Base-by-base conservation (phyloP, 2,888 invertebrate genomes). In the Rapana venosa region DNA sequence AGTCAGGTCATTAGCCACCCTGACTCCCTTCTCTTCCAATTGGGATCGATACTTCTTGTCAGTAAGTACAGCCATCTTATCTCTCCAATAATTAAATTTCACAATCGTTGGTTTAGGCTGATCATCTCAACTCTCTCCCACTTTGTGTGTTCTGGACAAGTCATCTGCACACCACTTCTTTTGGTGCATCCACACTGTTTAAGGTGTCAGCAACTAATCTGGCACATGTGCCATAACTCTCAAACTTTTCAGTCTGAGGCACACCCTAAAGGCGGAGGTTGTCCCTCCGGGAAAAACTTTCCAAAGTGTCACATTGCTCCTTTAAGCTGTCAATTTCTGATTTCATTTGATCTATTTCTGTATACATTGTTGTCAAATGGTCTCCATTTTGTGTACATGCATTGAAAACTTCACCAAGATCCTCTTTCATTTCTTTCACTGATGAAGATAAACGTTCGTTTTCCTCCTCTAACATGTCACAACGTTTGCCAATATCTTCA, bases 391-490 rank as follows among this genome's bases (percentile, higher is more conserved):
- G 74, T n/a, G n/a, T 26, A 30, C n/a, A 30, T n/a, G 74, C 74
- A n/a, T 6, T n/a, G 22, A 8, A n/a, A 11, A 26, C 5, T 74
- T 74, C 74, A 22, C 13, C 8, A 13, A 74, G 11, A 74, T 74
- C 74, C 11, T 74, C n/a, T n/a, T 74, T 74, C 26, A n/a, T 74
- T 26, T 74, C 74, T 6, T 74, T 74, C 74, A 74, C n/a, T n/a
- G n/a, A 74, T n/a, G 74, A 6, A 6, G 74, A 22, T n/a, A 74
- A 8, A n/a, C 1, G n/a, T 74, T 74, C 4, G n/a, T n/a, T 74
- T 74, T 74, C 74, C n/a, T 74, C 74, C n/a, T 74, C 74, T n/a
- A 74, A n/a, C n/a, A 22, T 74, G 74, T n/a, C 74, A 74, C 74
- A 74, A 22, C n/a, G 74, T 74, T n/a, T 22, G n/a, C 74, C 74